A percentile compares a stretch with the other conserved stretches of the same genome.
phyloP scores from a whole-genome alignment of 2,888 invertebrate species.

The Rosalia funebris region DNA sequence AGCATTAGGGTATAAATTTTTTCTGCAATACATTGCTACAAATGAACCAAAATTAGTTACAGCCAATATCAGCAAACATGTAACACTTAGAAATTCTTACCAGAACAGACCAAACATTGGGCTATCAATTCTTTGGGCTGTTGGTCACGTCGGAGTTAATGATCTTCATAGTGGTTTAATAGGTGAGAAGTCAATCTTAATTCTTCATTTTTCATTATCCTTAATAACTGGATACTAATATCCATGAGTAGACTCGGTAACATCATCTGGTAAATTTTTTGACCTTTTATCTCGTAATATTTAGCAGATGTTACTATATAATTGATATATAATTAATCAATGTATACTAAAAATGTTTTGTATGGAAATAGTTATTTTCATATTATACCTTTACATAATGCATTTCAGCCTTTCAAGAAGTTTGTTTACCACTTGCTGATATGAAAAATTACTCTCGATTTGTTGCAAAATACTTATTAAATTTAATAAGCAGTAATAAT shows the following conservation, averaged over 20 bases:
- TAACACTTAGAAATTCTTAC: slow-evolving; percentile 76
- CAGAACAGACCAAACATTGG: slow-evolving; percentile 81
- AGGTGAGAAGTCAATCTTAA: slow-evolving; percentile 68
- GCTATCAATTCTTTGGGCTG: slow-evolving; percentile 77
- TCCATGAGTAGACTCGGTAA: too few species aligned
- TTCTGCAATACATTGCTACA: slow-evolving; percentile 76
- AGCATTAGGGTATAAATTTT: slow-evolving; percentile 76
- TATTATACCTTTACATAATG: neutral
- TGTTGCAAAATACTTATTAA: slow-evolving; percentile 71
- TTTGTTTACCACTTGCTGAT: slow-evolving; percentile 78
- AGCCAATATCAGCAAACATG: slow-evolving; percentile 71
- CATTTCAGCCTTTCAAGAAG: slow-evolving; percentile 76
- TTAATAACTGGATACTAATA: too few species aligned
- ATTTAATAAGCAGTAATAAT: slow-evolving; percentile 57
- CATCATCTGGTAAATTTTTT: too few species aligned
- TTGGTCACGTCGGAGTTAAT: slow-evolving; percentile 77
- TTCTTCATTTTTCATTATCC: too few species aligned
- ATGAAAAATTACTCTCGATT: slow-evolving; percentile 76
- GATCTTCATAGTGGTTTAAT: slow-evolving; percentile 75
- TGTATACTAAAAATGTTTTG: too few species aligned
- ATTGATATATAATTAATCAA: too few species aligned
- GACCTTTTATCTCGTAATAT: too few species aligned
- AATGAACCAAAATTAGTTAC: slow-evolving; percentile 73
- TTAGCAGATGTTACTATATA: too few species aligned
- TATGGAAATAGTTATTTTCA: too few species aligned